These are phyloP conservation scores for Heloderma charlesbogerti DNA, from an alignment of 2,113 vertebrate species.

Conservation along the genomic window DNA sequence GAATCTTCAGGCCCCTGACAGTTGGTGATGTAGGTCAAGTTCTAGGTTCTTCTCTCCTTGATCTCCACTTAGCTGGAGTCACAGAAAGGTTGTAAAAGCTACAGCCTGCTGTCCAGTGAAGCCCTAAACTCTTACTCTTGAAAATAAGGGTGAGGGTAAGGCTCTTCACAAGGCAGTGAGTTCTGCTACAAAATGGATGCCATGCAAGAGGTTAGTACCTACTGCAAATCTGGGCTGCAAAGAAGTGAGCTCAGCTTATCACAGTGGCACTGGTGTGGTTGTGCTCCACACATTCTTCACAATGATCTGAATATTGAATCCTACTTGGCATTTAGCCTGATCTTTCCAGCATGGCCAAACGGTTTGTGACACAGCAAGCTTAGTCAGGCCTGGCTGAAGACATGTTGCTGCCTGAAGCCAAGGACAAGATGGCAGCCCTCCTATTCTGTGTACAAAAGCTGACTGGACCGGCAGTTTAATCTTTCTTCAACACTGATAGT, in stretches of 20 bases:
- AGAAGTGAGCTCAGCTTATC: not conserved
- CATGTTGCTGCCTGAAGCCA: too few relatives aligned
- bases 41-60: not conserved
- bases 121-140: not conserved
- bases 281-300: not conserved
- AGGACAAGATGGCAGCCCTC: too few relatives aligned
- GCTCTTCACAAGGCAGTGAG: not conserved
- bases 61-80: not conserved
- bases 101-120: not conserved
- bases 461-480: too few relatives aligned
- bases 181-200: not conserved
- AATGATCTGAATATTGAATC: not conserved
- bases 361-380: not conserved
- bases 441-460: too few relatives aligned
- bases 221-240: not conserved
- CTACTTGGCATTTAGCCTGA: not conserved
- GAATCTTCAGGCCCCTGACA: not conserved
- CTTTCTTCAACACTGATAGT: too few relatives aligned
- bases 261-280: not conserved
- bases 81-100: not conserved
- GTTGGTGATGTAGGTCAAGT: not conserved
- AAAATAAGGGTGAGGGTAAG: not conserved
- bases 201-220: not conserved
- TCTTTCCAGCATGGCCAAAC: not conserved
- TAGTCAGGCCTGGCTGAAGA: too few relatives aligned